Conservation (phyloP, 2,113 vertebrate genomes). For the Gymnogyps californianus region DNA sequence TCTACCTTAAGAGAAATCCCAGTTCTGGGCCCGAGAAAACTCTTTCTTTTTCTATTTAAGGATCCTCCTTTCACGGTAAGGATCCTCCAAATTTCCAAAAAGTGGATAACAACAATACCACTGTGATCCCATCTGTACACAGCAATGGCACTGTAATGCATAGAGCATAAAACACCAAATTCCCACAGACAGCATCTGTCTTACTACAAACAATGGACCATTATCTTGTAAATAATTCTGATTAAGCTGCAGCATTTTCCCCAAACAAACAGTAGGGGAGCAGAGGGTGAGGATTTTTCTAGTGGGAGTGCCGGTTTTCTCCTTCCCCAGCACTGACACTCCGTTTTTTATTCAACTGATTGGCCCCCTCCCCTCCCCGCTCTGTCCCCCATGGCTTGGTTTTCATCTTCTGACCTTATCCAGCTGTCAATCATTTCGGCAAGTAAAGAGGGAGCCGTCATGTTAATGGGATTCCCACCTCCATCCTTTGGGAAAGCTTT, state of each 20-base stretch:
- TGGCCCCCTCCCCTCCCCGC: neutral
- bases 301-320: constrained; percentile 19
- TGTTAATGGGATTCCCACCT: neutral
- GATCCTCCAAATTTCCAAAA: constrained; percentile 62
- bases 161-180: constrained; percentile 78
- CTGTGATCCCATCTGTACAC: constrained; percentile 74
- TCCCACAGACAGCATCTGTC: constrained; percentile 83
- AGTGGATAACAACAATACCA: constrained; percentile 67
- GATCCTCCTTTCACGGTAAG: constrained; percentile 26
- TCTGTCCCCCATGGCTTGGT: constrained; percentile 3
- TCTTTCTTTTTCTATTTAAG: neutral
- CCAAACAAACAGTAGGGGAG: constrained; percentile 68
- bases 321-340: constrained; percentile 37
- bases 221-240: constrained; percentile 87
- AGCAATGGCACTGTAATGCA: constrained; percentile 69
- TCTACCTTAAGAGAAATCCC: constrained; percentile 26
- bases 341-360: constrained; percentile 24
- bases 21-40: neutral
- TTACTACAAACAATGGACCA: constrained; percentile 81
- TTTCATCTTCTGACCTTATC: constrained; percentile 56
- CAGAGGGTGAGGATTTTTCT: constrained; percentile 47
- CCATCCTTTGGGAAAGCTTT: neutral
- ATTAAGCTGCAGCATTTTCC: constrained; percentile 77
- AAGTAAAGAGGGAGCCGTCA: neutral
- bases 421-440: constrained; percentile 37